Base-by-base conservation (phyloP, 2,888 invertebrate species). In the Ectemnius lituratus region DNA sequence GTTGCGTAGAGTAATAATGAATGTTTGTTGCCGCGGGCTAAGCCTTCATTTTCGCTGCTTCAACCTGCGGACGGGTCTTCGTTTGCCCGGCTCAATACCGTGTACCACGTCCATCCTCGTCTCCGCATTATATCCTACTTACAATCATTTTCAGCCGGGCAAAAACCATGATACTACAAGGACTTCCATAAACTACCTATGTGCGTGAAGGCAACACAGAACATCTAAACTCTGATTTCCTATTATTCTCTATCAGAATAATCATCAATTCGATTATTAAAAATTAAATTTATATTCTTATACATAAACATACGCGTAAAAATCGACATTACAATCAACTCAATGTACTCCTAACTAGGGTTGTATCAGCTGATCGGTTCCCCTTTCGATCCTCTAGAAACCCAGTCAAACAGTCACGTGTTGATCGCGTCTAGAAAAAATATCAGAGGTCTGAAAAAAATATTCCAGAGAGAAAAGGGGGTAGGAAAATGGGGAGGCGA, bases 1-100 rank as follows among this genome's bases (percentile, higher is more conserved):
- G 77, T 77, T 64, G 68, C 79, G 82, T 76, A 79, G 80, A 84
- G 83, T 81, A 85, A 88, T 88, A 86, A 88, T 86, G 86, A 88
- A 88, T 87, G 85, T 86, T 88, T 85, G 85, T 85, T 84, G 84
- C 75, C 81, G 75, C 56, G 74, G 79, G 81, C 83, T 84, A 83
- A 87, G 81, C 84, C 83, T 85, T 85, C 84, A 84, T 86, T 88
- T 85, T 86, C 81, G 78, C 80, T 73, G 79, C 81, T 77, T 75
- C 77, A 73, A 81, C 75, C 79, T 58, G 71, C 67, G 71, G 75
- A 80, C 62, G 63, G 76, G 61, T 73, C 74, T 81, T 67, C 76
- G 70, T 66, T 64, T 58, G 65, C 60, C 45, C 49, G 52, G 18
- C 56, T 67, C 76, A 68, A 68, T 75, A 62, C 37, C 68, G 49